Evolutionary conservation across 2,888 invertebrate species (phyloP), one percentile per base, ranked within the genome.

Genomic region (Teleiodes luculella): DNA sequence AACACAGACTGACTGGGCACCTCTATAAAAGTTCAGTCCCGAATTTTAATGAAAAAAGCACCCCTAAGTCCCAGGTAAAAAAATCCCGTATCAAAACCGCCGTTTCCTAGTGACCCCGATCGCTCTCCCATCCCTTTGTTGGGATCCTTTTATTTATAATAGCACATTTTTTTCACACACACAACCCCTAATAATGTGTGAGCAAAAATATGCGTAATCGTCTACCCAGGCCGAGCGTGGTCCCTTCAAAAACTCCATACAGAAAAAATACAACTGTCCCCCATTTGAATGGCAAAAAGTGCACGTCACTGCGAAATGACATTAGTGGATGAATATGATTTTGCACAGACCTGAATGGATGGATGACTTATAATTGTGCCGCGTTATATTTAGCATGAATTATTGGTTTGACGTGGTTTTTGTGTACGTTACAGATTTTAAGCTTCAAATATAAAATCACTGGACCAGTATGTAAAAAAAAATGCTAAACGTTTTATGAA

Each of bases 101-200:
- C 83, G 85, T 88, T 89, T 89, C 85, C 87, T 88, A 88, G 87
- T 89, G 89, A 89, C 89, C 89, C 89, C 86, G 88, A 89, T 89
- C 87, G 80, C 76, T 87, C 86, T 85, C 77, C 78, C 86, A 87
- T 88, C 86, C 86, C 81, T 84, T 89, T 89, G 88, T 89, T 78
- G 68, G 66, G 72, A 70, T 80, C 72, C 85, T 85, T 79, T 86
- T 87, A 86, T 89, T 89, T 87, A 88, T 87, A 88, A 88, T 87
- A 85, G 84, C 83, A 84, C 71, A 82, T 83, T 89, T 89, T 88
- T 89, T 87, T 86, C 87, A 86, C 83, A 87, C 85, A 86, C 81
- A 74, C 77, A 83, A 88, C 89, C 88, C 88, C 86, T 86, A 86
- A 86, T 86, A 86, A 81, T 74, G 76, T 86, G 77, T 78, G 82